Percentiles rank a stretch among this genome's conserved stretches.
Evolutionary conservation across 2,888 invertebrate genomes (phyloP).

Genomic region (Dicyrtoma fusca): DNA sequence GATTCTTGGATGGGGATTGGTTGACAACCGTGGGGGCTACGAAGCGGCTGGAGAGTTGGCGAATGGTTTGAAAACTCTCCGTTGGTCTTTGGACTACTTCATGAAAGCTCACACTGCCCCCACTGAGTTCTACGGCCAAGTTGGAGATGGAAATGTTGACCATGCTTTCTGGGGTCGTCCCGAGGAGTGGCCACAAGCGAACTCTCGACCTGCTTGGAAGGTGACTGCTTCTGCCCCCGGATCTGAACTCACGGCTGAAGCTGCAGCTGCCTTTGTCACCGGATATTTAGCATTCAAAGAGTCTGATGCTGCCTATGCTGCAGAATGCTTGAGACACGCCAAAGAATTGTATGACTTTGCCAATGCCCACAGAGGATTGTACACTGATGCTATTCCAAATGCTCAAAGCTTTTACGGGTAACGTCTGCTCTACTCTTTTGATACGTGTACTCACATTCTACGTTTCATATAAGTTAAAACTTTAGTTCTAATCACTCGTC

Average conservation of each 20-base stretch:
- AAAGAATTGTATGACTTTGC: conserved; percentile 64
- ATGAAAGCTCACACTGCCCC: conserved; percentile 62
- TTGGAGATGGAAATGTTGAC: conserved; percentile 65
- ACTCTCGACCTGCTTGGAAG: conserved; percentile 65
- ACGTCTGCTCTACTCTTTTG: too few species aligned
- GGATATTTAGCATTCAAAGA: conserved; percentile 62
- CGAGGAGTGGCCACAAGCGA: conserved; percentile 65
- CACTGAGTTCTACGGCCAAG: conserved; percentile 65
- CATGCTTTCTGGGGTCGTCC: conserved; percentile 67
- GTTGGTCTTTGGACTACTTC: conserved; percentile 68
- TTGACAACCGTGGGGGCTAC: conserved; percentile 64
- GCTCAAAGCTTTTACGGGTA: conserved; percentile 52
- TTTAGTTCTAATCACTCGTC: too few species aligned
- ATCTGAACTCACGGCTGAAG: conserved; percentile 67
- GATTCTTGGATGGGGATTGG: conserved; percentile 64
- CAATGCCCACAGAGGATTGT: conserved; percentile 62
- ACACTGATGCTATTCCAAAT: conserved; percentile 63
- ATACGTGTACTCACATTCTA: too few species aligned
- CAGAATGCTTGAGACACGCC: conserved; percentile 62
- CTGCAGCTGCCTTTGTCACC: conserved; percentile 66
- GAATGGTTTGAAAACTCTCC: conserved; percentile 61
- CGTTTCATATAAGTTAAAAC: too few species aligned
- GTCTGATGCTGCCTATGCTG: conserved; percentile 61
- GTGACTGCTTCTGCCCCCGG: conserved; percentile 65
- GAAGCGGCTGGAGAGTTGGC: conserved; percentile 62